Evolutionary conservation across 2,113 vertebrate genomes (phyloP).

Genomic region (Hydropotes inermis): DNA sequence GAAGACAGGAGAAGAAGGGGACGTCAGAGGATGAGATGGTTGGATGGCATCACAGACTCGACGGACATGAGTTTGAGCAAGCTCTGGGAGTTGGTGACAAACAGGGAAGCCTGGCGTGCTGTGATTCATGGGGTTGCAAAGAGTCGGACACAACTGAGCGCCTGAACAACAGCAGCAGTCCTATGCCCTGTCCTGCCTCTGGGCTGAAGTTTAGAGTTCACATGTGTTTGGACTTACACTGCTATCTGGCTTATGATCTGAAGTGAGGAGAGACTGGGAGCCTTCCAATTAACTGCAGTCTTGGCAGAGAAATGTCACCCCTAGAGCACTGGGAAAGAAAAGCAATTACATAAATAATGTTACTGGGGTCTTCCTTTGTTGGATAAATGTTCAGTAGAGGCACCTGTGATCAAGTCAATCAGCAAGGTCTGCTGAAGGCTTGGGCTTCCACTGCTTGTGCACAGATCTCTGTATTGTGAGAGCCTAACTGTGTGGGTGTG

Average conservation of each 20-base stretch:
- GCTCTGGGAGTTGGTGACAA: neutral
- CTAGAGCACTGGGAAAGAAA: neutral
- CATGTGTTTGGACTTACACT: neutral
- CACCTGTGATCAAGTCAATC: neutral
- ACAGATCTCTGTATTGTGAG: neutral
- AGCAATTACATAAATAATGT: neutral
- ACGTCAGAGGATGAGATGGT: neutral
- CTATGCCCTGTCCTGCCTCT: neutral
- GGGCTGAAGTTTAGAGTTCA: neutral
- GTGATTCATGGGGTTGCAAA: neutral
- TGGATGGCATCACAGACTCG: neutral
- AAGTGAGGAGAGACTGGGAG: neutral
- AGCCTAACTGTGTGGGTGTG: neutral
- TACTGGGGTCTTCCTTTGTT: neutral
- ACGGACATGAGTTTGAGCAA: neutral
- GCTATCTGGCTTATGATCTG: neutral
- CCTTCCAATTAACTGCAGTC: neutral
- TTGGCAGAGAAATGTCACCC: neutral
- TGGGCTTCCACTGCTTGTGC: too few relatives aligned
- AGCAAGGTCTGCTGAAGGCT: neutral
- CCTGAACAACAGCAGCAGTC: neutral
- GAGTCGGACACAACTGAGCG: fast-evolving
- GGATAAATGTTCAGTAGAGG: neutral
- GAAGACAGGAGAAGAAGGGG: neutral
- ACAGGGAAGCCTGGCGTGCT: neutral